Evolutionary conservation across 1,140 invertebrate genomes (phyloP).

Genomic region (Drosophila mojavensis): DNA sequence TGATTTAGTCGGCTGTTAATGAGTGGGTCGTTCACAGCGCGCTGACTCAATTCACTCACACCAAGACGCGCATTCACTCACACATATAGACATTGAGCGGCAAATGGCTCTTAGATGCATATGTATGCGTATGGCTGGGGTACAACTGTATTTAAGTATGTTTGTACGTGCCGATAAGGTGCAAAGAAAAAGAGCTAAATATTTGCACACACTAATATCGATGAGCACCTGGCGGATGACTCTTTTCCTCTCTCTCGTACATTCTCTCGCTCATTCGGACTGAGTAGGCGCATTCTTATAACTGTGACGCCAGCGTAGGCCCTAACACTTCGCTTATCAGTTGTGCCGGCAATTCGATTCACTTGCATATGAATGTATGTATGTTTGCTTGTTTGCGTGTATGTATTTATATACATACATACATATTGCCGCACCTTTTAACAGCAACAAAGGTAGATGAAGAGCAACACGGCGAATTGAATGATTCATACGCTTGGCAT

Average conservation of each 20-base stretch:
- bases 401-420: not conserved
- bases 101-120: conserved; percentile 22
- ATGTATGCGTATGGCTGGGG: not conserved
- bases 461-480: conserved; percentile 39
- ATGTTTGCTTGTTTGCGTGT: not conserved
- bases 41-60: conserved; percentile 59
- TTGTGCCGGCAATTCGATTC: conserved; percentile 49
- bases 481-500: conserved; percentile 73
- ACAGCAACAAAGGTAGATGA: conserved; percentile 38
- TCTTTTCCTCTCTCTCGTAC: conserved; percentile 8
- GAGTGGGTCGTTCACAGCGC: conserved; percentile 59
- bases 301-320: conserved; percentile 38
- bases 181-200: conserved; percentile 53
- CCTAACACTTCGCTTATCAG: conserved; percentile 57
- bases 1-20: conserved; percentile 35
- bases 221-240: conserved; percentile 17
- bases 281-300: conserved; percentile 32
- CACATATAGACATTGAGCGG: conserved; percentile 4
- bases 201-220: conserved; percentile 62
- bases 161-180: conserved; percentile 57
- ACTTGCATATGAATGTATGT: conserved; percentile 15
- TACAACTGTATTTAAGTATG: conserved; percentile 9
- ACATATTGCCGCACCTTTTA: conserved; percentile 53
- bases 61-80: conserved; percentile 9
- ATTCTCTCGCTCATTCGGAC: conserved; percentile 4